phyloP scores from a whole-genome alignment of 2,888 invertebrate genomes.

The Catocala sponsa region DNA sequence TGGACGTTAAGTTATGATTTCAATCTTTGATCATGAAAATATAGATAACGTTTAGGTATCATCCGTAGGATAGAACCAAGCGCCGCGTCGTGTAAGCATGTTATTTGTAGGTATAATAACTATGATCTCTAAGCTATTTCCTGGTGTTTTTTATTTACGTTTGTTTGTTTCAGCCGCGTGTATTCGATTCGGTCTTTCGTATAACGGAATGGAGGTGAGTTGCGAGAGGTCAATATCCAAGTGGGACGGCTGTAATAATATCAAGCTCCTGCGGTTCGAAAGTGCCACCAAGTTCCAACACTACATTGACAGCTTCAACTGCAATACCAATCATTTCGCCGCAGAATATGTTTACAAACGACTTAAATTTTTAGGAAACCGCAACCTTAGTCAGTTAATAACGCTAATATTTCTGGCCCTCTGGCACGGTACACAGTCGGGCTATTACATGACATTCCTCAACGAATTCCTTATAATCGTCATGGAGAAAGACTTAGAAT shows the following conservation, averaged over 20 bases:
- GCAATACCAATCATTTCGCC: conserved; percentile 98
- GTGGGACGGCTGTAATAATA: conserved; percentile 97
- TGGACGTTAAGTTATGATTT: too few relatives aligned
- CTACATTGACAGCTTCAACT: conserved; percentile 97
- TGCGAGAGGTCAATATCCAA: conserved; percentile 61
- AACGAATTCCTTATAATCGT: conserved; percentile 96
- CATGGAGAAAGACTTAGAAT: conserved; percentile 93
- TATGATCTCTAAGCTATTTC: too few relatives aligned
- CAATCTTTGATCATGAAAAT: too few relatives aligned
- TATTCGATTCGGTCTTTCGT: conserved; percentile 92
- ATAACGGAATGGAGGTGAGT: conserved; percentile 92
- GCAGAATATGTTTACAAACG: conserved; percentile 98
- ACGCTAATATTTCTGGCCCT: conserved; percentile 96
- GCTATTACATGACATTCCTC: conserved; percentile 97
- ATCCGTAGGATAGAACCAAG: too few relatives aligned
- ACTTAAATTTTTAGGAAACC: conserved; percentile 95
- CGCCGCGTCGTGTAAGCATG: too few relatives aligned
- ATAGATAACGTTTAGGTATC: too few relatives aligned
- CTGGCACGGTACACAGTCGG: conserved; percentile 98
- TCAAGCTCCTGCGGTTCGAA: conserved; percentile 94
- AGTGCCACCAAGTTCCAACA: conserved; percentile 94
- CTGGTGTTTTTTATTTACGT: too few relatives aligned
- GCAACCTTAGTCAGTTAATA: conserved; percentile 93
- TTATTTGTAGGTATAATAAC: too few relatives aligned
- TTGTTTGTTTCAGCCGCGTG: conserved; percentile 76